These are phyloP conservation scores for Baronia brevicornis DNA, from an alignment of 2,888 invertebrate genomes.

Conservation along the genomic window DNA sequence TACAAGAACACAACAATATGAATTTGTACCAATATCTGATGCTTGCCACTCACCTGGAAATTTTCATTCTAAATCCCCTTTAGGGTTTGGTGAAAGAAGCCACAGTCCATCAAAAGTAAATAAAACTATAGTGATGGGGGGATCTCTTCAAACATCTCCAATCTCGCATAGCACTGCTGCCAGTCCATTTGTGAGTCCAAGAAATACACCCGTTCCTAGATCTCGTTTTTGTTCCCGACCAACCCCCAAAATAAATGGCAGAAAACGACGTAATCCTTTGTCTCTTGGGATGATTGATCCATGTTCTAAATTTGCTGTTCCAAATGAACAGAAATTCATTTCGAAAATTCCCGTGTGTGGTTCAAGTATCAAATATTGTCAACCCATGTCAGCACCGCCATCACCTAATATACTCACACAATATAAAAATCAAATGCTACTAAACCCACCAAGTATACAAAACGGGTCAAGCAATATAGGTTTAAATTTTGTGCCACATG, in stretches of 20 bases:
- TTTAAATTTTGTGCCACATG: constrained; percentile 57
- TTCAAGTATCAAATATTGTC: constrained; percentile 50
- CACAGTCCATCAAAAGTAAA: constrained; percentile 55
- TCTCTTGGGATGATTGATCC: constrained; percentile 47
- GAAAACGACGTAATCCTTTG: constrained; percentile 51
- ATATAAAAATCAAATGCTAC: constrained; percentile 68
- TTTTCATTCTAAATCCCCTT: constrained; percentile 59
- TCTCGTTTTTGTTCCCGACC: constrained; percentile 76
- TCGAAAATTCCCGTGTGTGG: constrained; percentile 41
- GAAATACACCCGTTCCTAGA: constrained; percentile 83
- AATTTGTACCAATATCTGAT: constrained; percentile 90
- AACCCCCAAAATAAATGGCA: constrained; percentile 57
- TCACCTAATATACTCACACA: constrained; percentile 76
- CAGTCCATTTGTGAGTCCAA: constrained; percentile 89
- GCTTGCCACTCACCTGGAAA: constrained; percentile 80
- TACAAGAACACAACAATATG: constrained; percentile 85
- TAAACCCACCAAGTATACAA: constrained; percentile 48
- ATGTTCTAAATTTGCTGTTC: constrained; percentile 58
- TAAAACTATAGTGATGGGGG: constrained; percentile 52
- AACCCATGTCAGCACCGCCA: constrained; percentile 81
- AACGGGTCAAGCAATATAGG: constrained; percentile 63
- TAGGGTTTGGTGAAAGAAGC: constrained; percentile 51
- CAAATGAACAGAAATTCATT: constrained; percentile 61
- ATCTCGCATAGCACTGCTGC: constrained; percentile 79
- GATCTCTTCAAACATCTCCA: constrained; percentile 64